Base-by-base conservation (phyloP, 1,140 invertebrate genomes). In the Doryteuthis pealeii region DNA sequence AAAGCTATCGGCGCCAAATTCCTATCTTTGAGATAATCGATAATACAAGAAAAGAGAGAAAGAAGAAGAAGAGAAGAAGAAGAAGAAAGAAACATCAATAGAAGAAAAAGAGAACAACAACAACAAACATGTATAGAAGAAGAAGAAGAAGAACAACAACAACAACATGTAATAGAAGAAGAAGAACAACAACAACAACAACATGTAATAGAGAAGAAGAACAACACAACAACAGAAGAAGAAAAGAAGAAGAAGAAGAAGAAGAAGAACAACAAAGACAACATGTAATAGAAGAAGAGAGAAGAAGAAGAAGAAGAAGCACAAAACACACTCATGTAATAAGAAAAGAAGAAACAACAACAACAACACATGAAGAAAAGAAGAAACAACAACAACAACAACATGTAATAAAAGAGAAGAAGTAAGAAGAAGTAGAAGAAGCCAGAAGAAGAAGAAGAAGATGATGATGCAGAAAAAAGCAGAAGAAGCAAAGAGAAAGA, bases 391-490 rank as follows among this genome's bases (percentile, higher is more conserved):
- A 30, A 40, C 18, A n/a, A n/a, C n/a, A n/a, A n/a, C n/a, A n/a
- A n/a, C n/a, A n/a, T n/a, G n/a, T n/a, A n/a, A n/a, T n/a, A 35
- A 40, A 30, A 30, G 35, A 40, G 72, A 62, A 32, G 65, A 69
- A 40, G 58, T n/a, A 62, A 40, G 28, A 71, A n/a, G 72, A 69
- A 70, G 65, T 14, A 32, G 65, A 69, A 54, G 30, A 62, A 35
- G 35, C n/a, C n/a, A n/a, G n/a, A n/a, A n/a, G n/a, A n/a, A n/a
- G n/a, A n/a, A n/a, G n/a, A n/a, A n/a, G n/a, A n/a, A n/a, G n/a
- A n/a, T n/a, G n/a, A n/a, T n/a, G n/a, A n/a, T n/a, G n/a, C n/a
- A n/a, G n/a, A n/a, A n/a, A n/a, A n/a, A n/a, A n/a, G n/a, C n/a
- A n/a, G n/a, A n/a, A n/a, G n/a, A n/a, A 69, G 28, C 18, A 74